Evolutionary conservation across 2,113 vertebrate species (phyloP).

Genomic region (Pterocles gutturalis): DNA sequence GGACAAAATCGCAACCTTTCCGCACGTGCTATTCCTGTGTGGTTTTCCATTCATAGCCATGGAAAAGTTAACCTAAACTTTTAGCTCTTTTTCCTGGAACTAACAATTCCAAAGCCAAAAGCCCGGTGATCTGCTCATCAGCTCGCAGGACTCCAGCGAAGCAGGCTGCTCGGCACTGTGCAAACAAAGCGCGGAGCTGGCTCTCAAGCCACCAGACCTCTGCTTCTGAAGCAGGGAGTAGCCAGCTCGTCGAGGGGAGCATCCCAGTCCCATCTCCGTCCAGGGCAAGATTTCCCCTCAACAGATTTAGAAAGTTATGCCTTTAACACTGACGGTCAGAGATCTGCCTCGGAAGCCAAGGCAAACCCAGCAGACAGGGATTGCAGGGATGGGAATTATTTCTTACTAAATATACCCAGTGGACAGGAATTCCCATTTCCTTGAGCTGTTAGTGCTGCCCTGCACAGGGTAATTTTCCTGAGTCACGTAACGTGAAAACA

Average conservation of each 20-base stretch:
- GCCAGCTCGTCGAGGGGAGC: not conserved
- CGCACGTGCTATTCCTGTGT: not conserved
- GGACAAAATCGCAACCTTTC: not conserved
- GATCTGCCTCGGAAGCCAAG: not conserved
- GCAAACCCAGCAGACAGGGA: not conserved
- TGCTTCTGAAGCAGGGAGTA: not conserved
- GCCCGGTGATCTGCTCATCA: not conserved
- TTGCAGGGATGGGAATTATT: not conserved
- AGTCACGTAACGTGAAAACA: not conserved
- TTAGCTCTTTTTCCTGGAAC: conserved; percentile 48
- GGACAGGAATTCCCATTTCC: not conserved
- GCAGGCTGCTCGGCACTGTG: not conserved
- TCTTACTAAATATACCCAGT: not conserved
- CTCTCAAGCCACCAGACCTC: not conserved
- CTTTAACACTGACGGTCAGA: rapidly evolving
- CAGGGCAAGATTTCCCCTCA: not conserved
- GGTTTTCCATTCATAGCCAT: conserved; percentile 20
- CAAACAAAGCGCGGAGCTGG: not conserved
- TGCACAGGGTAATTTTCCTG: not conserved
- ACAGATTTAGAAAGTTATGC: not conserved
- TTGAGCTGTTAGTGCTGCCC: not conserved
- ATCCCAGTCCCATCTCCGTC: rapidly evolving
- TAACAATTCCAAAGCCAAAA: not conserved
- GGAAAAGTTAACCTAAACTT: conserved; percentile 58
- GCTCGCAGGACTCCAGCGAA: not conserved